phyloP scores from a whole-genome alignment of 2,113 vertebrate genomes.

The Herpetotheres cachinnans region DNA sequence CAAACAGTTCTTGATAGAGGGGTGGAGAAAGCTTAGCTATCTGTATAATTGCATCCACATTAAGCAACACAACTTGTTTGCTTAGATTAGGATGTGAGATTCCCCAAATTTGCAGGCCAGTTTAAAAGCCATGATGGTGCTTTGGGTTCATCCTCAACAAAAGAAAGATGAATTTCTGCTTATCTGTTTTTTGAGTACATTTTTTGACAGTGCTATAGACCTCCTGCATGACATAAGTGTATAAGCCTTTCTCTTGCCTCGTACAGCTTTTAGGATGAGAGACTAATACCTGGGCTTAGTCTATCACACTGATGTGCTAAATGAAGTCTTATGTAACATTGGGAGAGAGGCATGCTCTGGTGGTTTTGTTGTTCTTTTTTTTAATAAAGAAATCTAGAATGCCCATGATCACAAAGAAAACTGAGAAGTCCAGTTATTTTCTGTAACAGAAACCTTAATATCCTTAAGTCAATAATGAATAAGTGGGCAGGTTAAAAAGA shows the following conservation, averaged over 20 bases:
- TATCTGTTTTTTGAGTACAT: fast-evolving
- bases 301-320: neutral
- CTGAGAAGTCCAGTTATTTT: neutral
- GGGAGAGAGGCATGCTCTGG: neutral
- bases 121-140: neutral
- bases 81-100: neutral
- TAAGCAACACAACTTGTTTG: neutral
- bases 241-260: neutral
- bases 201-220: neutral
- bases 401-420: neutral
- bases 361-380: neutral
- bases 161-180: neutral
- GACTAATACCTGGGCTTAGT: neutral
- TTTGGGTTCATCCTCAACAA: neutral
- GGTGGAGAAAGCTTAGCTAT: neutral
- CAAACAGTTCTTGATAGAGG: neutral
- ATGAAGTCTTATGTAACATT: neutral
- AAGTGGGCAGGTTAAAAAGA: neutral
- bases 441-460: neutral
- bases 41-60: neutral
- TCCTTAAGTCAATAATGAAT: neutral
- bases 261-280: neutral
- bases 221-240: neutral
- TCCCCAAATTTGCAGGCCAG: neutral
- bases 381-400: neutral